These are phyloP conservation scores for Papilio polytes DNA, from an alignment of 1,140 invertebrate species.

Conservation along the genomic window DNA sequence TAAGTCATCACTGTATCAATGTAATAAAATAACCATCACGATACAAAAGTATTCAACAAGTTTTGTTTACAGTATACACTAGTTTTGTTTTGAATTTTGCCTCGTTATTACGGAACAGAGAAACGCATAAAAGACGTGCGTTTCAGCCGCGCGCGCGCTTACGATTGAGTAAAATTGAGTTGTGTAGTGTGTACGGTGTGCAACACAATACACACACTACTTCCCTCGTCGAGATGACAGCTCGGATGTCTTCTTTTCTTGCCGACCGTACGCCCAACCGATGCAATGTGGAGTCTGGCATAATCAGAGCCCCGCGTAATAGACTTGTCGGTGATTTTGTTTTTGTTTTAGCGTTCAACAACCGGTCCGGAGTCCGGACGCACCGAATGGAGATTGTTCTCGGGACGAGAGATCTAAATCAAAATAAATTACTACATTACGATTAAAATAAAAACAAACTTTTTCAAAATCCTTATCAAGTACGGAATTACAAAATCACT, in stretches of 20 bases:
- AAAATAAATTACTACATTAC: constrained; percentile 49
- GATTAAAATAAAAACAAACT: constrained; percentile 16
- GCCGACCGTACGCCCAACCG: constrained; percentile 52
- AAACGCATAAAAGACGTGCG: constrained; percentile 48
- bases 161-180: constrained; percentile 58
- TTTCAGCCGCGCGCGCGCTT: constrained; percentile 58
- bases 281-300: constrained; percentile 47
- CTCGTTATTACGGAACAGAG: constrained; percentile 40
- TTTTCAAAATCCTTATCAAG: not conserved
- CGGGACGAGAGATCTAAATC: constrained; percentile 50
- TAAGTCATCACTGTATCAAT: constrained; percentile 67
- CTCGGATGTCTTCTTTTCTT: constrained; percentile 69
- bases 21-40: constrained; percentile 65
- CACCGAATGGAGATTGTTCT: constrained; percentile 60
- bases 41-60: constrained; percentile 37
- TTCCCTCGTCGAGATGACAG: constrained; percentile 67
- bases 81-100: constrained; percentile 48
- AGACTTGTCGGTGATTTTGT: constrained; percentile 77
- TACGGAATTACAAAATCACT: constrained; percentile 5
- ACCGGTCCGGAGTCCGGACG: constrained; percentile 59
- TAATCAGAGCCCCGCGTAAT: constrained; percentile 66
- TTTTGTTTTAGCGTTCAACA: constrained; percentile 70
- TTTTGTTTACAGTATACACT: constrained; percentile 39
- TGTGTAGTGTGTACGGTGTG: constrained; percentile 50
- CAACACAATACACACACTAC: constrained; percentile 46